Conservation (phyloP, 2,797 vertebrate species). For the Peromyscus nudipes region DNA sequence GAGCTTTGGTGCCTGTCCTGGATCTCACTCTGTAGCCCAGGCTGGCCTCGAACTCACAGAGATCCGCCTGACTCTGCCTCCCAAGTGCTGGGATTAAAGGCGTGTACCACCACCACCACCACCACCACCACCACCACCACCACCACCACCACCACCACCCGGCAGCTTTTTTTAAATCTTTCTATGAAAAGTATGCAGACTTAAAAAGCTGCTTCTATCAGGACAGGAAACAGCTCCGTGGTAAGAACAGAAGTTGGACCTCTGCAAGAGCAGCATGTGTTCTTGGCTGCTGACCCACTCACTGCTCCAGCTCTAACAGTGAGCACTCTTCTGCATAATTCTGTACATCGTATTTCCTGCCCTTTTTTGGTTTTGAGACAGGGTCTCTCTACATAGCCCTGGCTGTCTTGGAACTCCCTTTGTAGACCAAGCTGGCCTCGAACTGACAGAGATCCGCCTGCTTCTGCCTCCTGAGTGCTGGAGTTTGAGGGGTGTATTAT, state of each 20-base stretch:
- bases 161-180: too few relatives aligned
- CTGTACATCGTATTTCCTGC: not conserved
- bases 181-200: too few relatives aligned
- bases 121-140: too few relatives aligned
- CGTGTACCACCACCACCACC: too few relatives aligned
- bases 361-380: not conserved
- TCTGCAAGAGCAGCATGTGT: not conserved
- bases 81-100: too few relatives aligned
- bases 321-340: not conserved
- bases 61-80: too few relatives aligned
- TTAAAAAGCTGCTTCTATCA: too few relatives aligned
- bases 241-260: not conserved
- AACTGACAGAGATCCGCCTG: not conserved
- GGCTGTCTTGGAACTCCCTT: not conserved
- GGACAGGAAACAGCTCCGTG: not conserved
- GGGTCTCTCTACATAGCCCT: not conserved
- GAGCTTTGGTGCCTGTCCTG: too few relatives aligned
- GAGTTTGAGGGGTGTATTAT: not conserved
- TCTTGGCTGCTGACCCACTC: not conserved
- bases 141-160: too few relatives aligned
- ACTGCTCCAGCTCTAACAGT: not conserved
- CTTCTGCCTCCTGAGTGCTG: not conserved
- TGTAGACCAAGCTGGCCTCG: not conserved
- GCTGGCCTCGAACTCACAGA: too few relatives aligned
- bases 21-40: too few relatives aligned